A percentile compares a stretch with the other conserved stretches of the same genome.
These are phyloP conservation scores for Enteromius afrohamiltoni DNA, from an alignment of 2,797 vertebrate species.

Conservation along the genomic window DNA sequence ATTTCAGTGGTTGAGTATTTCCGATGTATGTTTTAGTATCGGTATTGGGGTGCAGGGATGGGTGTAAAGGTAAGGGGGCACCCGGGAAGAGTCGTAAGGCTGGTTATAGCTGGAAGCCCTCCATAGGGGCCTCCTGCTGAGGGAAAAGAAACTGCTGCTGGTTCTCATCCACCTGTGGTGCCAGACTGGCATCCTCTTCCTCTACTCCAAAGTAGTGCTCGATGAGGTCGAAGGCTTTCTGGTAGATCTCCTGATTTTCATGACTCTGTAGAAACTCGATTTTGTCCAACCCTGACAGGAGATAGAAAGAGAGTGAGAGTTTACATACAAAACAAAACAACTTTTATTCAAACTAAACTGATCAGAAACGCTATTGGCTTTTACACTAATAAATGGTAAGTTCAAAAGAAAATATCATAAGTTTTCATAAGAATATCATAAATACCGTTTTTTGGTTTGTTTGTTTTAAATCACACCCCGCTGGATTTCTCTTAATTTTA, in stretches of 20 bases:
- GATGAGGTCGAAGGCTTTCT: constrained; percentile 97
- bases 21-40: constrained; percentile 39
- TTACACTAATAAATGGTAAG: too few species aligned
- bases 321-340: not conserved
- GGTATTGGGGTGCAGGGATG: constrained; percentile 21
- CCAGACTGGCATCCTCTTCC: constrained; percentile 89
- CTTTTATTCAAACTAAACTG: too few species aligned
- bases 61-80: constrained; percentile 16
- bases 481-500: too few species aligned
- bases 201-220: constrained; percentile 98
- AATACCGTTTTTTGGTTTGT: too few species aligned
- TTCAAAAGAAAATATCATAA: too few species aligned
- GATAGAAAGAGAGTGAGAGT: not conserved
- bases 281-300: constrained; percentile 88
- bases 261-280: constrained; percentile 99
- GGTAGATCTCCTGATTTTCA: constrained; percentile 99
- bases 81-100: constrained; percentile 52
- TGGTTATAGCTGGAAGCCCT: constrained; percentile 97
- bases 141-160: constrained; percentile 99
- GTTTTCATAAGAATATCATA: too few species aligned
- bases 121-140: constrained; percentile 96
- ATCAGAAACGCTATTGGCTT: too few species aligned
- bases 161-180: constrained; percentile 92
- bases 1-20: constrained; percentile 40
- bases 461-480: too few species aligned